phyloP scores from a whole-genome alignment of 2,113 vertebrate genomes.

The Zosterops borbonicus region DNA sequence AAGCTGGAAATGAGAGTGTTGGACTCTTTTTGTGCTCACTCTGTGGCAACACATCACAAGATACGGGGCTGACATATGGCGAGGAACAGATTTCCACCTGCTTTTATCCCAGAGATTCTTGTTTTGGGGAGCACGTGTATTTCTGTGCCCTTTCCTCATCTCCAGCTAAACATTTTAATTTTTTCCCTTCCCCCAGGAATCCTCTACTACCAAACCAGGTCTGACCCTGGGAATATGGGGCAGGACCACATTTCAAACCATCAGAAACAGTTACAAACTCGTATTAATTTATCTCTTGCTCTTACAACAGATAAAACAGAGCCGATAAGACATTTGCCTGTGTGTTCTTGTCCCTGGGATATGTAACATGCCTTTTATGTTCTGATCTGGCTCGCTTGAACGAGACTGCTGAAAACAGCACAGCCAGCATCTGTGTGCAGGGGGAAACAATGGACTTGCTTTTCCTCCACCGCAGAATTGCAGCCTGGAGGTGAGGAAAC shows the following conservation, averaged over 20 bases:
- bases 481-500: conserved; percentile 54
- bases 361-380: conserved; percentile 6
- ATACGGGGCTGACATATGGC: fast-evolving
- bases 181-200: background rate
- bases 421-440: conserved; percentile 36
- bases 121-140: background rate
- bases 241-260: background rate
- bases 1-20: background rate
- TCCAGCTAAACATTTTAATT: background rate
- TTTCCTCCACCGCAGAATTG: conserved; percentile 20
- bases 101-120: background rate
- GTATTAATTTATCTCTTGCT: background rate
- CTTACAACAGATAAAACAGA: background rate
- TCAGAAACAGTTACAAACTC: background rate
- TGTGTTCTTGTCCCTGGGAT: conserved; percentile 15
- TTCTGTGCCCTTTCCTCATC: background rate
- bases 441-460: conserved; percentile 29
- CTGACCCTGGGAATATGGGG: background rate
- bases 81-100: background rate
- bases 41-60: background rate
- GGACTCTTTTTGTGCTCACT: background rate
- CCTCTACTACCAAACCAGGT: background rate
- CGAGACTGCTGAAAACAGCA: conserved; percentile 32
- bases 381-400: background rate
- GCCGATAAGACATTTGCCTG: background rate